phyloP scores from a whole-genome alignment of 2,797 vertebrate species.

The Danio albolineatus region DNA sequence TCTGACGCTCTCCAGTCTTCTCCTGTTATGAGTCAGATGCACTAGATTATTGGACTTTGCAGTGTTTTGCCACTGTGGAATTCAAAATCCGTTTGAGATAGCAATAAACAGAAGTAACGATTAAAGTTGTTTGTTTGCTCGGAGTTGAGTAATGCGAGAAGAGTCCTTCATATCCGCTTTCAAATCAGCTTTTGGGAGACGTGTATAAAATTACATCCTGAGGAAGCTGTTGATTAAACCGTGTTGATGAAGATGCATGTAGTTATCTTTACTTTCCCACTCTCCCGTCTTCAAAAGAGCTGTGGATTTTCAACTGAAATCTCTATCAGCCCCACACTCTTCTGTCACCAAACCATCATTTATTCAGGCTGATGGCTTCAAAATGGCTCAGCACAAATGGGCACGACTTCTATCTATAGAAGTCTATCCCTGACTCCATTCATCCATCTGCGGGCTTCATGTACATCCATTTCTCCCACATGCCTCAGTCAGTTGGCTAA shows the following conservation, averaged over 20 bases:
- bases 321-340: constrained; percentile 47
- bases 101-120: constrained; percentile 31
- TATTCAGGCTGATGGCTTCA: constrained; percentile 62
- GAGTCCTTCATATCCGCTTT: constrained; percentile 26
- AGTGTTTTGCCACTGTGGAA: constrained; percentile 12
- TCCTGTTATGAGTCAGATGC: neutral
- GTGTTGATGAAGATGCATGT: constrained; percentile 31
- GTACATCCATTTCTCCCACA: constrained; percentile 28
- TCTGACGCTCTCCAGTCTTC: neutral
- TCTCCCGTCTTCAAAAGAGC: constrained; percentile 1
- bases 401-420: constrained; percentile 59
- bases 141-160: neutral
- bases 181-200: constrained; percentile 25
- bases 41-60: constrained; percentile 31
- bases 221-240: constrained; percentile 36
- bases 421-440: constrained; percentile 35
- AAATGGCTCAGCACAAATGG: constrained; percentile 53
- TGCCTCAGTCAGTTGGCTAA: too few relatives aligned
- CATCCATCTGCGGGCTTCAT: constrained; percentile 46
- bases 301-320: constrained; percentile 49
- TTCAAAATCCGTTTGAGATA: neutral
- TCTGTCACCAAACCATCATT: constrained; percentile 54
- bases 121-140: constrained; percentile 39
- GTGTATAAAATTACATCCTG: constrained; percentile 39
- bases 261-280: constrained; percentile 3